Base-by-base conservation (phyloP, 1,140 invertebrate species). In the Alviniconcha marisindica region DNA sequence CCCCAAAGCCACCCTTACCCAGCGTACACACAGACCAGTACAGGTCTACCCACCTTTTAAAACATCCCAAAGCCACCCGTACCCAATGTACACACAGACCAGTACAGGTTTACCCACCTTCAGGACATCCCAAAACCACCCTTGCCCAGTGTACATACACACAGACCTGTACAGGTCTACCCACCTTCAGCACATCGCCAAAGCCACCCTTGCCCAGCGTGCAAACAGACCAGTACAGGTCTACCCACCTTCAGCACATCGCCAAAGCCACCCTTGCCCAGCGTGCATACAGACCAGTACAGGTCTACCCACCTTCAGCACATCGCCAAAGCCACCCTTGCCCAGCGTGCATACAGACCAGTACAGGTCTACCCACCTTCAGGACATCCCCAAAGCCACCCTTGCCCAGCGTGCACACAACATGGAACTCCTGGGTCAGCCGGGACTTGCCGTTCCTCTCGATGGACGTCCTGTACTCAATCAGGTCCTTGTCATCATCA, bases 301-400 rank as follows among this genome's bases (percentile, higher is more conserved):
- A 48, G 7, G 18, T 18, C 5, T 42, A 44, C 10, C 63, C 77
- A 98, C 98, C 94, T 99, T 98, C 7, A 98, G 93, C 24, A 99
- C 98, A 94, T 98, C 96, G 5, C 1, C 98, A 94, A 98, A 99
- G 1, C 97, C 98, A 28, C 98, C 98, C 93, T 96, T 96, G 0
- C 98, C 98, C 0, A 99, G 91, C 92, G 95, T 96, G 44, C 44
- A 48, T 18, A 48, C 44, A 48, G 7, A 48, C 44, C 5, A 18
- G 7, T 48, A 18, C 44, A 48, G 44, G 44, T 21, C 31, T 42
- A 44, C n/a, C 73, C 76, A 98, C 98, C 95, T 99, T 99, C 5
- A 98, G 93, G 24, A 99, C 98, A 94, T 98, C 96, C 1, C 98
- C 98, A 94, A 98, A 99, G 2, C 97, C 98, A 28, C 98, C 98